Evolutionary conservation across 2,113 vertebrate species (phyloP).

Genomic region (Astur gentilis): DNA sequence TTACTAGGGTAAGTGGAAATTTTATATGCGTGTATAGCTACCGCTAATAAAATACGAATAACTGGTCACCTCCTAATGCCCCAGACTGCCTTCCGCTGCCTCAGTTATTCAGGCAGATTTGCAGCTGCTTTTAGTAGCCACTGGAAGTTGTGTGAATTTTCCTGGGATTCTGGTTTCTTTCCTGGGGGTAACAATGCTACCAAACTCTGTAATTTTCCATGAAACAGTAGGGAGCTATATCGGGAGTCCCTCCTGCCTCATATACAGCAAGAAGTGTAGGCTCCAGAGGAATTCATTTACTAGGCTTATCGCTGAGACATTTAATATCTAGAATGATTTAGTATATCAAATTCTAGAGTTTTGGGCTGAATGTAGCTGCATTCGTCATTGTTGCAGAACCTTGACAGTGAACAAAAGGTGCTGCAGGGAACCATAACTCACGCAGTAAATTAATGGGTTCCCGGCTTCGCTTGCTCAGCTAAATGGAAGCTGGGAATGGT

Average conservation of each 20-base stretch:
- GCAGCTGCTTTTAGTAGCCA: neutral
- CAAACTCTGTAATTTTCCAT: neutral
- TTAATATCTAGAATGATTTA: conserved; percentile 38
- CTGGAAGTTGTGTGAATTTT: neutral
- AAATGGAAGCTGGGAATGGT: neutral
- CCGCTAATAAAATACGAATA: neutral
- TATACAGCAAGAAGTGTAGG: neutral
- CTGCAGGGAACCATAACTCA: conserved; percentile 60
- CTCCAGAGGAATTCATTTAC: conserved; percentile 11
- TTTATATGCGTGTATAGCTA: neutral
- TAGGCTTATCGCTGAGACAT: conserved; percentile 2
- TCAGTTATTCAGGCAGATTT: neutral
- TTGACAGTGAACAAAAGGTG: conserved; percentile 60
- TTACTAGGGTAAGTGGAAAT: neutral
- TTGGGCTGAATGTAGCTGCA: conserved; percentile 30
- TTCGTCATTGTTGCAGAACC: conserved; percentile 59
- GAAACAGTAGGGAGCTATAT: neutral
- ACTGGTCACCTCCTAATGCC: neutral
- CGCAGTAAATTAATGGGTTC: conserved; percentile 46
- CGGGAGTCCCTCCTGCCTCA: neutral
- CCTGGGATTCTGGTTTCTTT: neutral
- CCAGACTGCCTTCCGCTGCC: neutral
- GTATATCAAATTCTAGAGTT: conserved; percentile 19
- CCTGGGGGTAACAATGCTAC: neutral
- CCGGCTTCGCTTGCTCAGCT: conserved; percentile 28